Conservation (phyloP, 2,888 invertebrate genomes). For the Hypolimnas misippus region DNA sequence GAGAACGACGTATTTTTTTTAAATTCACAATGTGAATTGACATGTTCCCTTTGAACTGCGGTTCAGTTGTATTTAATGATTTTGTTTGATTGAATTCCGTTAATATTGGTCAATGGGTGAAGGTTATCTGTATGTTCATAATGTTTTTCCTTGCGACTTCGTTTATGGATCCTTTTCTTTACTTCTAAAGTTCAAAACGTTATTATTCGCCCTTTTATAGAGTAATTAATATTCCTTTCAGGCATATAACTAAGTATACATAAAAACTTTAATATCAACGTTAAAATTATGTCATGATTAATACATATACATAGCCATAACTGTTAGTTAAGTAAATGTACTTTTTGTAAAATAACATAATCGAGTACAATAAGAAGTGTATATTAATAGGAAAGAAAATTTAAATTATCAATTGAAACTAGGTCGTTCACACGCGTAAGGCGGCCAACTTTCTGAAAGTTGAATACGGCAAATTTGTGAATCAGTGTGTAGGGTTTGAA, state of each 20-base stretch:
- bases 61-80: not conserved
- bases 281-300: no score
- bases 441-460: not conserved
- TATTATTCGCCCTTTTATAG: not conserved
- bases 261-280: no score
- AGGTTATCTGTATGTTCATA: not conserved
- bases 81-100: not conserved
- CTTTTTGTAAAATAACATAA: no score
- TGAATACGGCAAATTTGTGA: no score
- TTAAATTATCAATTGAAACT: not conserved
- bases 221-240: no score
- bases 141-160: not conserved
- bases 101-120: not conserved
- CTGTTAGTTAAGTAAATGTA: no score
- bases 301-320: no score
- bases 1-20: slow-evolving; percentile 65
- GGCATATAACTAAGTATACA: no score
- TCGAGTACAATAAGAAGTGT: not conserved
- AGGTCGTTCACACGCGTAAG: not conserved
- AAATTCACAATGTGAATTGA: slow-evolving; percentile 57
- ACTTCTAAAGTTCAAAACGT: not conserved
- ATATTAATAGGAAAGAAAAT: not conserved
- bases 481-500: no score
- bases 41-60: slow-evolving; percentile 38
- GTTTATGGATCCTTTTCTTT: not conserved